These are phyloP conservation scores for Lichenostomus cassidix DNA, from an alignment of 2,113 vertebrate genomes.

Conservation along the genomic window DNA sequence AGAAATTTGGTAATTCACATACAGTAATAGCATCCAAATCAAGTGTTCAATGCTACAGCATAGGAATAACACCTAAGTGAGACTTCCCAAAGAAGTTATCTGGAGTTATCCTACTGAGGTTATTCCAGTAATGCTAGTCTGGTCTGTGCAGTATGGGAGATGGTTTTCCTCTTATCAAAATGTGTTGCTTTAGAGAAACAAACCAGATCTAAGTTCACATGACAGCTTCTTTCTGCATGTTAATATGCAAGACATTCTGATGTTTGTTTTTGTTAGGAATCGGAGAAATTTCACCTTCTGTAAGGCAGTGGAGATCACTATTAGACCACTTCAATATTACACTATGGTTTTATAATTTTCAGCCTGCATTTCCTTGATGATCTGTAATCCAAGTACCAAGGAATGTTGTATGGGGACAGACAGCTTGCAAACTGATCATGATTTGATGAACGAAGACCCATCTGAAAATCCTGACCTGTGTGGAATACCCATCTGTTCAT, in stretches of 20 bases:
- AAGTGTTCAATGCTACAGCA: neutral
- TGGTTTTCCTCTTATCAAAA: neutral
- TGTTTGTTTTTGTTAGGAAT: neutral
- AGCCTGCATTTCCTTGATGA: neutral
- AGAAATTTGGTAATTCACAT: neutral
- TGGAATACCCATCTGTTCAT: neutral
- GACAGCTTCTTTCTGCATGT: neutral
- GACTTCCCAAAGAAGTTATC: neutral
- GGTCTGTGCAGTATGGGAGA: neutral
- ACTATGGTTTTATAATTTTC: neutral
- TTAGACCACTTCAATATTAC: neutral
- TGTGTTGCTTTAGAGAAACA: neutral
- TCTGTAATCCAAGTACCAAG: neutral
- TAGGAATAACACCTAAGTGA: neutral
- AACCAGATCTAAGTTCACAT: neutral
- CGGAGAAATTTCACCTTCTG: neutral
- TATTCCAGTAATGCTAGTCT: neutral
- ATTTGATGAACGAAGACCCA: neutral
- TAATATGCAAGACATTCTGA: neutral
- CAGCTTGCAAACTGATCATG: neutral
- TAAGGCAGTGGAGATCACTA: neutral
- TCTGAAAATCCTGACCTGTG: neutral
- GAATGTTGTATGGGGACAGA: neutral
- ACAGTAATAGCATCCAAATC: neutral
- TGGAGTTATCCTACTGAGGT: neutral